Base-by-base conservation (phyloP, 2,797 vertebrate species). In the Acanthornis magna region DNA sequence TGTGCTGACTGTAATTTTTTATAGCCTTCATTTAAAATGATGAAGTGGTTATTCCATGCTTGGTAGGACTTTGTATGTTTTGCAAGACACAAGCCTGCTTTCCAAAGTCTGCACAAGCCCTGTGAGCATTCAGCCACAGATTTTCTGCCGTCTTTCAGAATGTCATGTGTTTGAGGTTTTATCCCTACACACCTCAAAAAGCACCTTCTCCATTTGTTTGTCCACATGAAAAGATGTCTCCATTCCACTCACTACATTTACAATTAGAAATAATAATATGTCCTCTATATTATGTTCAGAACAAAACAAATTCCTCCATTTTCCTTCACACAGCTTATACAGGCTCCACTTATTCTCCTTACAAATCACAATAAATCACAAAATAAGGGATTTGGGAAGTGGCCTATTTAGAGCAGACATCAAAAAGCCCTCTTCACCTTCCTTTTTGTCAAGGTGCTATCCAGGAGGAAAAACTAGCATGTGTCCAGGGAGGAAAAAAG, bases 31-130 rank as follows among this genome's bases (percentile, higher is more conserved):
- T 95, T 93, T 89, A 94, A 95, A 95, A 96, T 91, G 84, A 91
- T 95, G 81, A 91, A 96, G 90, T 96, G 85, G 89, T 96, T 95
- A 78, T 96, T 96, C 93, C 74, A 85, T 94, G 94, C 91, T 95
- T 92, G 81, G 89, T 83, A 95, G 61, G 70, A 65, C 30, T 91
- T 94, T 58, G 54, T 71, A 88, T 89, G 63, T 92, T 95, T 95
- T 76, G 43, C 75, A 89, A 90, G 63, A 91, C 42, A 79, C 45
- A 72, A 66, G 20, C 21, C 40, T 70, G 23, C 63, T 91, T 85
- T 74, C 76, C 58, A 78, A 81, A 72, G 58, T 43, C 76, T 12
- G 9, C 55, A 84, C 62, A 60, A 83, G 40, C 11, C 55, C 43
- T 70, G 38, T 61, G n/a, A 83, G 36, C 22, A 10, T 85, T 67